Conservation (phyloP, 2,888 invertebrate species). For the Cheilosia urbana region DNA sequence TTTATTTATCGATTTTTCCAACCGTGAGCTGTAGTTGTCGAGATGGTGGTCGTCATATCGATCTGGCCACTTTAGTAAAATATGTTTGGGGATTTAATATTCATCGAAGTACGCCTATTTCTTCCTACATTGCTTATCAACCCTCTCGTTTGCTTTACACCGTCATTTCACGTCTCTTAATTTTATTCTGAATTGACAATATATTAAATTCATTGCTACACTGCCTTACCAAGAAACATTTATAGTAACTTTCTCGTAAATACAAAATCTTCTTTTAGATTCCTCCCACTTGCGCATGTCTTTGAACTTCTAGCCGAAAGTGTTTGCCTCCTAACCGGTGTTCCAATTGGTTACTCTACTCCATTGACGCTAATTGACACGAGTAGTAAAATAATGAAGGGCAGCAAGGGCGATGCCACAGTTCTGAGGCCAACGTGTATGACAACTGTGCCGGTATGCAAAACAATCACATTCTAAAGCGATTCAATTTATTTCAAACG, state of each 20-base stretch:
- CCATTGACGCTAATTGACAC: slow-evolving; percentile 96
- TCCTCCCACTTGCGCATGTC: slow-evolving; percentile 98
- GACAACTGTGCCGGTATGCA: slow-evolving; percentile 96
- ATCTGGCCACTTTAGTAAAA: too few species aligned
- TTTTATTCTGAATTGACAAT: too few species aligned
- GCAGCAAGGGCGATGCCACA: slow-evolving; percentile 96
- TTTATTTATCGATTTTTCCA: too few species aligned
- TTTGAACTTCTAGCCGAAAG: slow-evolving; percentile 97
- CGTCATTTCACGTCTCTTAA: too few species aligned
- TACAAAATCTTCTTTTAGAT: slow-evolving; percentile 84
- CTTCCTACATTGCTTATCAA: too few species aligned
- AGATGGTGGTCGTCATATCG: too few species aligned
- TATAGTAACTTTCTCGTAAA: neutral
- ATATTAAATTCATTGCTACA: too few species aligned
- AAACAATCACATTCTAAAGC: slow-evolving; percentile 39
- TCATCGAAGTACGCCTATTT: too few species aligned
- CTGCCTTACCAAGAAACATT: too few species aligned
- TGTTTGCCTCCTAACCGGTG: slow-evolving; percentile 92
- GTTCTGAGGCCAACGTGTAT: slow-evolving; percentile 96
- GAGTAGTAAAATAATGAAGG: slow-evolving; percentile 97
- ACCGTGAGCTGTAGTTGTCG: too few species aligned
- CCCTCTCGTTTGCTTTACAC: too few species aligned
- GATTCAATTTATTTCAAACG: slow-evolving; percentile 28
- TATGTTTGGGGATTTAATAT: too few species aligned
- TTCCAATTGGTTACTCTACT: slow-evolving; percentile 98